These are phyloP conservation scores for Cheiracanthium punctorium DNA, from an alignment of 2,888 invertebrate species.

Conservation along the genomic window DNA sequence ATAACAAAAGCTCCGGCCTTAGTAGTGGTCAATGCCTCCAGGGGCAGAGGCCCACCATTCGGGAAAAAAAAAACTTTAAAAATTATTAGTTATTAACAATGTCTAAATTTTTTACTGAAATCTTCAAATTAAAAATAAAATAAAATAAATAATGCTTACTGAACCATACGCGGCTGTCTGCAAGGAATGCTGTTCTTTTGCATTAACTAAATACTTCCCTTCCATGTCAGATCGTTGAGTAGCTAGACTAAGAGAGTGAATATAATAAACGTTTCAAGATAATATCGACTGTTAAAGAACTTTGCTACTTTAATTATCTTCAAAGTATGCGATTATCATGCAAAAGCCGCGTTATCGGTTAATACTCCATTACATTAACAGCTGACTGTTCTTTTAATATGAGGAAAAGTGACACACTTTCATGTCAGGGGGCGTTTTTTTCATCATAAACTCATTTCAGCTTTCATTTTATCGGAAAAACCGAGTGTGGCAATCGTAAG, in stretches of 20 bases:
- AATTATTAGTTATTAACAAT: too few relatives aligned
- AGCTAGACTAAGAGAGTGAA: background rate
- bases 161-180: constrained; percentile 6
- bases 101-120: too few relatives aligned
- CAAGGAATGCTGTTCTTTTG: background rate
- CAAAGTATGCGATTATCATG: constrained; percentile 29
- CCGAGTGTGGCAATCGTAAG: too few relatives aligned
- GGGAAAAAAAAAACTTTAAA: too few relatives aligned
- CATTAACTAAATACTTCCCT: constrained; percentile 31
- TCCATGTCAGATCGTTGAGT: constrained; percentile 20
- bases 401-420: too few relatives aligned
- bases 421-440: too few relatives aligned
- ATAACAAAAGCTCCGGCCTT: too few relatives aligned
- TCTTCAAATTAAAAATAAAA: too few relatives aligned
- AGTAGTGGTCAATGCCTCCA: too few relatives aligned
- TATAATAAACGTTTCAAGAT: background rate
- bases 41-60: too few relatives aligned
- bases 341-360: constrained; percentile 29
- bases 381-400: background rate
- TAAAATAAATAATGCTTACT: constrained; percentile 21
- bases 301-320: constrained; percentile 40
- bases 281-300: constrained; percentile 20
- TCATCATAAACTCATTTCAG: too few relatives aligned
- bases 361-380: constrained; percentile 8
- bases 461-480: too few relatives aligned